Percentiles rank a stretch among this genome's conserved stretches.
phyloP scores from a whole-genome alignment of 2,888 invertebrate species.

The Perdita meconis region DNA sequence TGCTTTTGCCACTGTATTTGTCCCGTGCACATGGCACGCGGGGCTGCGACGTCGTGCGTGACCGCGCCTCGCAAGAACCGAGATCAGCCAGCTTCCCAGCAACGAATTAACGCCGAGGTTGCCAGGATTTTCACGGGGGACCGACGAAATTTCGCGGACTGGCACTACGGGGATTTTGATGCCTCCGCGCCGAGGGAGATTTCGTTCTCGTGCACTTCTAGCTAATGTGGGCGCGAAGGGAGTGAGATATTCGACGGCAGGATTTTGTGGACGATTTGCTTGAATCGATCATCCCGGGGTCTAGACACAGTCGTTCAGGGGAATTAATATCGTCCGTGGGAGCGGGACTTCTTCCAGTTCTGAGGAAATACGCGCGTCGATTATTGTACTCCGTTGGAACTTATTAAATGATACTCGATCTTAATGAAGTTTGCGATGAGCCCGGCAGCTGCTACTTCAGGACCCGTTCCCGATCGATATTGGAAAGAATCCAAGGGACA shows the following conservation, averaged over 20 bases:
- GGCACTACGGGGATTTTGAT: slow-evolving; percentile 16
- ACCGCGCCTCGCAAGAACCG: slow-evolving; percentile 69
- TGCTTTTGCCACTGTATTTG: slow-evolving; percentile 81
- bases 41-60: slow-evolving; percentile 58
- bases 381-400: slow-evolving; percentile 42
- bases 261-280: not conserved
- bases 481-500: slow-evolving; percentile 77
- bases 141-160: slow-evolving; percentile 15
- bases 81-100: slow-evolving; percentile 55
- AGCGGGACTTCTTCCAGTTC: not conserved
- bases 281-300: not conserved
- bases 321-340: slow-evolving; percentile 8
- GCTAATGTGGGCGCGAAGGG: not conserved
- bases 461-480: slow-evolving; percentile 52
- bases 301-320: not conserved
- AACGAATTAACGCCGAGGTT: slow-evolving; percentile 32
- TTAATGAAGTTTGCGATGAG: slow-evolving; percentile 65
- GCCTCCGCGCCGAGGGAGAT: slow-evolving; percentile 1
- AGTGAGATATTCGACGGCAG: not conserved
- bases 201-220: too few relatives aligned
- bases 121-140: slow-evolving; percentile 21
- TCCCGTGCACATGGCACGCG: slow-evolving; percentile 80
- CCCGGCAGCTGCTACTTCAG: slow-evolving; percentile 63
- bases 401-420: slow-evolving; percentile 57
- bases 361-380: slow-evolving; percentile 6